These are phyloP conservation scores for Drosophila tani DNA, from an alignment of 1,140 invertebrate genomes.

Conservation along the genomic window DNA sequence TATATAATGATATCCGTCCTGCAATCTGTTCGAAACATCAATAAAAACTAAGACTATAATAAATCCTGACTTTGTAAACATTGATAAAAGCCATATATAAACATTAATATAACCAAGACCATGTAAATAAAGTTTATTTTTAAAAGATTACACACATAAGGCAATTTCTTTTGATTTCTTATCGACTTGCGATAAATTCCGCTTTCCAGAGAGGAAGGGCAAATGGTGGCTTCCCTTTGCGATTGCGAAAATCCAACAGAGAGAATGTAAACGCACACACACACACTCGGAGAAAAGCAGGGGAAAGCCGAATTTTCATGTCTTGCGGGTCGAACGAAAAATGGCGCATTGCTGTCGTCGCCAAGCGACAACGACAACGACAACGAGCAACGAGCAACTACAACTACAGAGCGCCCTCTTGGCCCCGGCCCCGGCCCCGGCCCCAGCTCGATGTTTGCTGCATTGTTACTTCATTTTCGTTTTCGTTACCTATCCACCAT, in stretches of 20 bases:
- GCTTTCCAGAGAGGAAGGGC: background rate
- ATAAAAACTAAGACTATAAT: background rate
- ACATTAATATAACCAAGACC: background rate
- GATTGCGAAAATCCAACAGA: conserved; percentile 51
- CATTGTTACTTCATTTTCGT: conserved; percentile 79
- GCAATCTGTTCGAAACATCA: background rate
- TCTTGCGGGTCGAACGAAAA: conserved; percentile 68
- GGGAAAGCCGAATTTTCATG: conserved; percentile 73
- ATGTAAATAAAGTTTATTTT: background rate
- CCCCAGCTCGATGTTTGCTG: conserved; percentile 64
- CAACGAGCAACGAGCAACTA: conserved; percentile 40
- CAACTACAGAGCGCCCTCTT: conserved; percentile 27
- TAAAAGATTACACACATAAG: background rate
- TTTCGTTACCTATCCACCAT: conserved; percentile 40
- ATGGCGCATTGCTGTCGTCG: conserved; percentile 81
- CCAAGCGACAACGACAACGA: conserved; percentile 52
- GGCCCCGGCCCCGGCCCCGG: conserved; percentile 15
- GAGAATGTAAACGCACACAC: conserved; percentile 28
- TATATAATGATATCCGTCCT: too few relatives aligned
- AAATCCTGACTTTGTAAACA: background rate
- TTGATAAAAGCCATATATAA: background rate
- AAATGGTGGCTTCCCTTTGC: conserved; percentile 60
- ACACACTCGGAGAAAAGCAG: conserved; percentile 2
- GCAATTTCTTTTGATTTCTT: conserved; percentile 44
- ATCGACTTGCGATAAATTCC: conserved; percentile 68